phyloP scores from a whole-genome alignment of 2,113 vertebrate genomes.

The Choloepus hoffmanni region DNA sequence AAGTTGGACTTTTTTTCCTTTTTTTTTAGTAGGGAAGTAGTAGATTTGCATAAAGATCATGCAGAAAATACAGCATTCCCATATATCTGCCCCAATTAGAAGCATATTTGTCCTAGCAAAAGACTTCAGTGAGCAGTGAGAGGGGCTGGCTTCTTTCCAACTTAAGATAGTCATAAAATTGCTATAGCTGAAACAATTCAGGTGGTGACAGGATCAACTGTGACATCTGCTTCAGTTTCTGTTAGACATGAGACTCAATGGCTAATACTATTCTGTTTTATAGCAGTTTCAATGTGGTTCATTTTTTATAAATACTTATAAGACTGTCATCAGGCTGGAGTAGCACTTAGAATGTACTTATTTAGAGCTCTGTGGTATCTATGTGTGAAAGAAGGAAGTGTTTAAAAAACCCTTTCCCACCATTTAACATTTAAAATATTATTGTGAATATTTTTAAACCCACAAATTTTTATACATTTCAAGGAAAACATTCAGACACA shows the following conservation, averaged over 20 bases:
- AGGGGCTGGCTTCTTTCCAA: background rate
- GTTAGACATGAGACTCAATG: background rate
- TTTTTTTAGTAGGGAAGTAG: too few relatives aligned
- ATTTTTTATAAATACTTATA: background rate
- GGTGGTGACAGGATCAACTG: background rate
- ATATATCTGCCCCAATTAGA: background rate
- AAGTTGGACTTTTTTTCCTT: too few relatives aligned
- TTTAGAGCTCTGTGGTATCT: background rate
- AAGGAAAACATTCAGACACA: too few relatives aligned
- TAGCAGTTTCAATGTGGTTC: background rate
- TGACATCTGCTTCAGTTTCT: background rate
- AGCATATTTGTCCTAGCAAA: background rate
- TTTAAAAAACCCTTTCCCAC: background rate
- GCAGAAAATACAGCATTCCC: too few relatives aligned
- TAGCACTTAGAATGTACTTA: background rate
- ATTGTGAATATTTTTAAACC: background rate
- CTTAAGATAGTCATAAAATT: slow-evolving; percentile 51
- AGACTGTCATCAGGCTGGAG: background rate
- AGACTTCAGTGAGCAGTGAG: background rate
- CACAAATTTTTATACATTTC: too few relatives aligned
- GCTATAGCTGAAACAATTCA: background rate
- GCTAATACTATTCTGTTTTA: background rate
- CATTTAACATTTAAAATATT: slow-evolving; percentile 18
- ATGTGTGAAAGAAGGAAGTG: background rate
- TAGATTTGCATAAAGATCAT: too few relatives aligned